Percentiles rank a stretch among this genome's conserved stretches.
These are phyloP conservation scores for Alfaro cultratus DNA, from an alignment of 2,797 vertebrate genomes.

Conservation along the genomic window DNA sequence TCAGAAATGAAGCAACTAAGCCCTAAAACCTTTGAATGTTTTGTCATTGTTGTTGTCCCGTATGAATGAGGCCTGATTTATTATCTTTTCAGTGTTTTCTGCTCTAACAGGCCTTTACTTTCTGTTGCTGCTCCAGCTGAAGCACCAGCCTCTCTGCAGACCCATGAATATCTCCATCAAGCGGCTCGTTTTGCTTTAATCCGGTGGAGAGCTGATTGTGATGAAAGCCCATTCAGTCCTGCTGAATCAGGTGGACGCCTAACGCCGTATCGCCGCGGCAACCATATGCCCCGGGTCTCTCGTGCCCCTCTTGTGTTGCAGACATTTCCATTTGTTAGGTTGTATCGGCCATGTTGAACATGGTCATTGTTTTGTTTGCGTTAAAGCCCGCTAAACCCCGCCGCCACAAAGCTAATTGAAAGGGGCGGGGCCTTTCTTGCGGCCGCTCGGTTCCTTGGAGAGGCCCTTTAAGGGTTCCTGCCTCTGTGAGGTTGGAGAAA, in stretches of 20 bases:
- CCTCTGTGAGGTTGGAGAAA: constrained; percentile 74
- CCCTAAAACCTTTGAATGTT: neutral
- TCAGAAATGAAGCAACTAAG: neutral
- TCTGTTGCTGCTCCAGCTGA: neutral
- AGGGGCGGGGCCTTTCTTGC: constrained; percentile 68
- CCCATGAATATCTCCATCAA: constrained; percentile 37
- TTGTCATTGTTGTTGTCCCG: neutral
- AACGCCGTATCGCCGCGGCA: constrained; percentile 46
- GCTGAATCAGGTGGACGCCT: constrained; percentile 69
- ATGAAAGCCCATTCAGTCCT: constrained; percentile 39
- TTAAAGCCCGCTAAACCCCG: constrained; percentile 67
- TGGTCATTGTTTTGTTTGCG: constrained; percentile 79
- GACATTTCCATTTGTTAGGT: constrained; percentile 78
- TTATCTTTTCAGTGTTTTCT: neutral
- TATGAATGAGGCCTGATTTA: neutral
- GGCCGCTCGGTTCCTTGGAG: constrained; percentile 71
- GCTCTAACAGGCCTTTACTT: neutral
- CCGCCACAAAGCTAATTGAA: constrained; percentile 76
- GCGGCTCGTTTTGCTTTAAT: constrained; percentile 39
- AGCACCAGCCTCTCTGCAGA: constrained; percentile 14
- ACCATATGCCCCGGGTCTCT: constrained; percentile 59
- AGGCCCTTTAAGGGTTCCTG: constrained; percentile 77
- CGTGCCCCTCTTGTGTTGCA: constrained; percentile 60
- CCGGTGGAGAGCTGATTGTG: constrained; percentile 36
- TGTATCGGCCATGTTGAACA: constrained; percentile 71